Percentiles rank a stretch among this genome's conserved stretches.
Evolutionary conservation across 2,797 vertebrate genomes (phyloP).

Genomic region (Allobates femoralis): DNA sequence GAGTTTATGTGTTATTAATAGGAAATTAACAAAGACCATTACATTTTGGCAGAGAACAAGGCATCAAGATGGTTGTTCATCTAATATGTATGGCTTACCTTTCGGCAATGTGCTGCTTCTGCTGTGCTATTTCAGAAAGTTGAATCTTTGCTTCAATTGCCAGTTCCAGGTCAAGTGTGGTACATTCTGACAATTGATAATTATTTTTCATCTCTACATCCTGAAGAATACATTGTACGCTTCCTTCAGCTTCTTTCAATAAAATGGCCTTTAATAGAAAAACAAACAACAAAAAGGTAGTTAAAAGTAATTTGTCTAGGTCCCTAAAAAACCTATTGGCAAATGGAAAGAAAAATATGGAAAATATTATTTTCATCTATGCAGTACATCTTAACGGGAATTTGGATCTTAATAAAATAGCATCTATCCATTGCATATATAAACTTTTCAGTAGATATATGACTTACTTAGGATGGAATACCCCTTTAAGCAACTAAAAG

Average conservation of each 20-base stretch:
- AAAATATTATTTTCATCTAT: background rate
- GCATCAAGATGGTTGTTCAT: too few relatives aligned
- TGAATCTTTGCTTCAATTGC: constrained; percentile 81
- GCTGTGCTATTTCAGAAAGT: constrained; percentile 80
- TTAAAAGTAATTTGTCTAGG: background rate
- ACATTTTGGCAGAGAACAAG: too few relatives aligned
- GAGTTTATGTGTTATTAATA: too few relatives aligned
- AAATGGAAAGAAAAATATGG: background rate
- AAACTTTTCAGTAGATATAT: too few relatives aligned
- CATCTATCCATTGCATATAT: too few relatives aligned
- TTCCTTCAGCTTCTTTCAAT: constrained; percentile 78
- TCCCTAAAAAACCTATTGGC: background rate
- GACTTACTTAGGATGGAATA: too few relatives aligned
- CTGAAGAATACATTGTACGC: constrained; percentile 72
- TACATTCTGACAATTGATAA: constrained; percentile 64
- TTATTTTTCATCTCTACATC: constrained; percentile 63
- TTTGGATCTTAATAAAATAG: too few relatives aligned
- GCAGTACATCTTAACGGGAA: background rate
- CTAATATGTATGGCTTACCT: constrained; percentile 73
- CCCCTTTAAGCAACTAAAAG: background rate
- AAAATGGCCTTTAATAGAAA: constrained; percentile 77
- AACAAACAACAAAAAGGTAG: background rate
- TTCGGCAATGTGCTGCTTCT: constrained; percentile 78
- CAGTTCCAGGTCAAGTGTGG: constrained; percentile 79
- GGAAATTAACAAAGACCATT: too few relatives aligned